These are phyloP conservation scores for Melanotus villosus DNA, from an alignment of 2,888 invertebrate species.

Conservation along the genomic window DNA sequence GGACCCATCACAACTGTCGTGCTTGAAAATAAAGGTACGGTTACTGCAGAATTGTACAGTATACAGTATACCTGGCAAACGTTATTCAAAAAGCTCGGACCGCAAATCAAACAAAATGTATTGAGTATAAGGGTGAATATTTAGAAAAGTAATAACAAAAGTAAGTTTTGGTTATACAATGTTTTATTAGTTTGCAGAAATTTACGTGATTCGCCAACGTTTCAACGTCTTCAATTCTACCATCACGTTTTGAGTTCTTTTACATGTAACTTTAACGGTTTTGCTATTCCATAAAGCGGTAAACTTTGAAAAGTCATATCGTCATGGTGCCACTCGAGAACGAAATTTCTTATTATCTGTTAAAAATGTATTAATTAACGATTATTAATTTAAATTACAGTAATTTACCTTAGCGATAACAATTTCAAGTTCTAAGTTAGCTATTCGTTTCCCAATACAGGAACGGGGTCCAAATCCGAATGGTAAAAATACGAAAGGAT, in stretches of 20 bases:
- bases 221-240: too few species aligned
- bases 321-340: conserved; percentile 59
- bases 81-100: too few species aligned
- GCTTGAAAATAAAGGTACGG: too few species aligned
- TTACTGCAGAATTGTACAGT: too few species aligned
- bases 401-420: conserved; percentile 56
- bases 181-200: too few species aligned
- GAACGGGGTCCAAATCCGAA: conserved; percentile 80
- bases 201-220: too few species aligned
- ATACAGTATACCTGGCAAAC: too few species aligned
- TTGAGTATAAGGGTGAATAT: too few species aligned
- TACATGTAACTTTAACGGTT: conserved; percentile 54
- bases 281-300: conserved; percentile 55
- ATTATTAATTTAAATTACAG: background rate
- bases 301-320: conserved; percentile 52
- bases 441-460: conserved; percentile 80
- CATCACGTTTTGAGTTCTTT: conserved; percentile 54
- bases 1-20: too few species aligned
- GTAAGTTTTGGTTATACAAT: too few species aligned
- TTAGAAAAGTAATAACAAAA: too few species aligned
- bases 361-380: conserved; percentile 1
- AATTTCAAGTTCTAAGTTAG: conserved; percentile 73
- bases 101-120: too few species aligned
- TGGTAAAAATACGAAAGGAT: conserved; percentile 76
- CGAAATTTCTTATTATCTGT: conserved; percentile 56